Percentiles rank a stretch among this genome's conserved stretches.
Conservation (phyloP, 2,113 vertebrate species). For the Chaetodon auriga region DNA sequence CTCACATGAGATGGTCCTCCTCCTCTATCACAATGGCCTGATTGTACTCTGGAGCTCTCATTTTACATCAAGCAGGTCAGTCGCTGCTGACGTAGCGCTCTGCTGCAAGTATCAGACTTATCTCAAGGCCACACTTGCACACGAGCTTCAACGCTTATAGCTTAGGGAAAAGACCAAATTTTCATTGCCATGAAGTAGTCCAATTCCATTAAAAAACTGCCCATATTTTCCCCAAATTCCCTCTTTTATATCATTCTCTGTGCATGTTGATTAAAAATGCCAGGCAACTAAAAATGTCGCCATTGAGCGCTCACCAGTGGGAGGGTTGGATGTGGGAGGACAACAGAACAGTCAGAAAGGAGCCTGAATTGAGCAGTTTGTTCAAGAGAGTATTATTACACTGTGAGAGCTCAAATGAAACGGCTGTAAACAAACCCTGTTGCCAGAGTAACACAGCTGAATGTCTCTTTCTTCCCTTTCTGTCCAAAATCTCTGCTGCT, state of each 20-base stretch:
- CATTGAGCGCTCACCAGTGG: slow-evolving; percentile 21
- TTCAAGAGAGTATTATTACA: slow-evolving; percentile 73
- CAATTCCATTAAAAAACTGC: background rate
- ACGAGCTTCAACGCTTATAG: background rate
- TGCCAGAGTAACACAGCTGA: slow-evolving; percentile 73
- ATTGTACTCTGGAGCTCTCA: slow-evolving; percentile 62
- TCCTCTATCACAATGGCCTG: slow-evolving; percentile 54
- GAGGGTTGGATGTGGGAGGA: slow-evolving; percentile 48
- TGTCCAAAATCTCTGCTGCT: slow-evolving; percentile 10
- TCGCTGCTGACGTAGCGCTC: slow-evolving; percentile 1
- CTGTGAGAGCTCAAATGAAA: slow-evolving; percentile 61
- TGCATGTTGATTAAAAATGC: slow-evolving; percentile 44
- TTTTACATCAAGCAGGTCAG: slow-evolving; percentile 53
- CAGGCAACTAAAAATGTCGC: slow-evolving; percentile 47
- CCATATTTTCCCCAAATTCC: background rate
- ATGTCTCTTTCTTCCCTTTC: slow-evolving; percentile 47
- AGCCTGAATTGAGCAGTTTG: slow-evolving; percentile 54
- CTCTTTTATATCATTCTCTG: slow-evolving; percentile 2
- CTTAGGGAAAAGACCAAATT: background rate
- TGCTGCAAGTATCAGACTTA: background rate
- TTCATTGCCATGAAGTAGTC: background rate
- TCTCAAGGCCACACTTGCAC: slow-evolving; percentile 10
- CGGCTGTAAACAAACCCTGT: slow-evolving; percentile 74
- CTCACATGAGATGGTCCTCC: slow-evolving; percentile 68
- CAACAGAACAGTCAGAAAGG: slow-evolving; percentile 62